Conservation (phyloP, 1,140 invertebrate genomes). For the Papilio helenus region DNA sequence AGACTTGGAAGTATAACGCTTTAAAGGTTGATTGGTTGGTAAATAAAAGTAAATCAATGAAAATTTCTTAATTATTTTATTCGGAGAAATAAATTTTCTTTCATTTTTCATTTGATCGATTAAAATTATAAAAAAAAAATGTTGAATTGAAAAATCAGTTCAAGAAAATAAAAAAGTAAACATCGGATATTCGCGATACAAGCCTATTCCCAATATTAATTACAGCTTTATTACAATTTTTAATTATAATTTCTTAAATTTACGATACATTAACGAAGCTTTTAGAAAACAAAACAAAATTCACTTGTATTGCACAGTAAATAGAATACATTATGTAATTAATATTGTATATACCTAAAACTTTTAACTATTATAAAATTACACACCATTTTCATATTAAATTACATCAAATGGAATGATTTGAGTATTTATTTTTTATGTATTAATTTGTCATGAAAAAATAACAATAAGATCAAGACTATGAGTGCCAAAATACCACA, state of each 20-base stretch:
- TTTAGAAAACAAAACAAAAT: constrained; percentile 64
- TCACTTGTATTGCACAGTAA: constrained; percentile 78
- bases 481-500: neutral
- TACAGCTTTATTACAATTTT: constrained; percentile 79
- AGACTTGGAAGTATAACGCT: neutral
- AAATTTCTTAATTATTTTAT: constrained; percentile 80
- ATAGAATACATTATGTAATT: constrained; percentile 70
- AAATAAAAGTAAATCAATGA: constrained; percentile 52
- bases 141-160: constrained; percentile 55
- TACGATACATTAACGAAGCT: constrained; percentile 76
- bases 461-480: neutral
- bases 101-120: constrained; percentile 62
- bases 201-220: constrained; percentile 75
- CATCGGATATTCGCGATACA: constrained; percentile 71
- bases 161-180: constrained; percentile 62
- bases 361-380: constrained; percentile 60
- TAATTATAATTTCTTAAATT: constrained; percentile 68
- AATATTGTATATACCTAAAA: constrained; percentile 61
- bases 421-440: constrained; percentile 59
- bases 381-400: constrained; percentile 49
- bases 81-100: constrained; percentile 73
- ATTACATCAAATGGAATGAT: constrained; percentile 53
- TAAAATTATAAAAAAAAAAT: constrained; percentile 57
- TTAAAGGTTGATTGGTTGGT: neutral
- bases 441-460: constrained; percentile 49